phyloP scores from a whole-genome alignment of 2,797 vertebrate species.

The Sebastes kiyomatsui region DNA sequence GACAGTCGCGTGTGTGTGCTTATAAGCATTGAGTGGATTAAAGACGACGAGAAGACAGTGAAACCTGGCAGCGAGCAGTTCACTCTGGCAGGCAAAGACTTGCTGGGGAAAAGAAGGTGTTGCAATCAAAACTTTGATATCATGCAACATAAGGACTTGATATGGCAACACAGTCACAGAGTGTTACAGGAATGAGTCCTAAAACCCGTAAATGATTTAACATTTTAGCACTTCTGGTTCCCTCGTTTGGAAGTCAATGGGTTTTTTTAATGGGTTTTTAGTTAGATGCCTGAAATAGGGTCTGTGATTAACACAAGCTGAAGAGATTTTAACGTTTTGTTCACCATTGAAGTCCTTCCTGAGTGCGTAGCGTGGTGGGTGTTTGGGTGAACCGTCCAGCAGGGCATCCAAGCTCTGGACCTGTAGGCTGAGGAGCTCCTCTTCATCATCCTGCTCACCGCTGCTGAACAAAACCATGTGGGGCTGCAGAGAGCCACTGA shows the following conservation, averaged over 20 bases:
- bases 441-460: constrained; percentile 51
- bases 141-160: background rate
- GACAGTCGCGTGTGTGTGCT: background rate
- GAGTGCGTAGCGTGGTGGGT: constrained; percentile 42
- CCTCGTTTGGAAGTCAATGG: no score
- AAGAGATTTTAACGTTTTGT: no score
- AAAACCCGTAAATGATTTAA: background rate
- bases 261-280: no score
- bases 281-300: no score
- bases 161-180: background rate
- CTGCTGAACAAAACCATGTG: constrained; percentile 81
- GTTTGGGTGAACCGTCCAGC: constrained; percentile 64
- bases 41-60: background rate
- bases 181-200: no score
- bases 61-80: background rate
- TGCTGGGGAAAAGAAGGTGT: constrained; percentile 27
- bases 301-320: no score
- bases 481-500: constrained; percentile 77
- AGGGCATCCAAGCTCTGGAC: constrained; percentile 78
- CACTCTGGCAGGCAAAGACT: constrained; percentile 56
- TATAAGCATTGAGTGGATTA: background rate
- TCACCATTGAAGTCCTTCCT: constrained; percentile 86
- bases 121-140: constrained; percentile 36
- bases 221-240: no score
- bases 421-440: constrained; percentile 34